phyloP scores from a whole-genome alignment of 2,797 vertebrate species.

The Eulemur albifrons region DNA sequence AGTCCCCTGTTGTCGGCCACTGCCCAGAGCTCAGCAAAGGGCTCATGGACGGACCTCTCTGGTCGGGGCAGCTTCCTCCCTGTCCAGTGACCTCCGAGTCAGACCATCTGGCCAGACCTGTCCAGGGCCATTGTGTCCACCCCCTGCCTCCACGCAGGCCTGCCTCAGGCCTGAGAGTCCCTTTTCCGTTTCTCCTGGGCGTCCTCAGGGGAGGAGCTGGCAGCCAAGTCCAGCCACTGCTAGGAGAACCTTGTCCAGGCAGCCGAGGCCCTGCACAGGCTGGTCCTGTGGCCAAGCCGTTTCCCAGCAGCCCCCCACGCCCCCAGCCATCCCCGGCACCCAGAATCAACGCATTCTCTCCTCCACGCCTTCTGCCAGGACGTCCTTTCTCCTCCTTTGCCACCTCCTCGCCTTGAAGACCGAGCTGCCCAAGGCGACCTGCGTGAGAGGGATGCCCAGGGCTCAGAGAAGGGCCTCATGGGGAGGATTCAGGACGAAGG shows the following conservation, averaged over 20 bases:
- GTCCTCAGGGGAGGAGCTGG: background rate
- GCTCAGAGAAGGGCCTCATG: background rate
- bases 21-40: background rate
- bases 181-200: background rate
- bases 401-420: background rate
- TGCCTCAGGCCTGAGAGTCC: background rate
- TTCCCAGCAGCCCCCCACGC: accelerated
- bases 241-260: background rate
- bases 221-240: background rate
- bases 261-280: accelerated
- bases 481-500: background rate
- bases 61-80: background rate
- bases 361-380: background rate
- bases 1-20: background rate
- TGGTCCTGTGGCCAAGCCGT: accelerated
- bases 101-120: background rate
- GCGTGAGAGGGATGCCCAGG: accelerated
- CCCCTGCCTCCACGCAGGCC: background rate
- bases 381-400: background rate
- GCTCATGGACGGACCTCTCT: background rate
- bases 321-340: background rate
- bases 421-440: no score
- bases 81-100: background rate
- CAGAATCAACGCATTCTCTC: background rate
- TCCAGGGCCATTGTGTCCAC: background rate